Evolutionary conservation across 2,888 invertebrate genomes (phyloP).

Genomic region (Melanotus villosus): DNA sequence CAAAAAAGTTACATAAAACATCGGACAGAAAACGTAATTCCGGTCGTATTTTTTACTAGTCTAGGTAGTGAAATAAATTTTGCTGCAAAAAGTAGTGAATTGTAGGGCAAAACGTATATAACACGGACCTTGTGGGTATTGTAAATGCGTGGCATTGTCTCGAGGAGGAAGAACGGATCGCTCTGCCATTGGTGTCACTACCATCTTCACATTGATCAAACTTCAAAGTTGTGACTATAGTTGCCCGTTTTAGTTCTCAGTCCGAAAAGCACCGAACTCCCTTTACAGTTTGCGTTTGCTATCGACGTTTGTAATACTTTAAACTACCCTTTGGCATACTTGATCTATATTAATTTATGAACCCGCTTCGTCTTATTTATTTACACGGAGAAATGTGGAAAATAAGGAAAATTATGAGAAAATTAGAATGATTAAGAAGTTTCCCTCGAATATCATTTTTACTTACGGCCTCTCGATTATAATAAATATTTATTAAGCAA

Average conservation of each 20-base stretch:
- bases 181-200: constrained; percentile 54
- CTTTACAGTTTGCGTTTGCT: constrained; percentile 27
- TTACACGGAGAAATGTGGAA: constrained; percentile 30
- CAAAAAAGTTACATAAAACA: constrained; percentile 39
- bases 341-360: constrained; percentile 37
- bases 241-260: constrained; percentile 46
- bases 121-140: constrained; percentile 46
- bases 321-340: constrained; percentile 17
- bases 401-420: constrained; percentile 34
- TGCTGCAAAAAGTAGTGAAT: constrained; percentile 40
- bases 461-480: constrained; percentile 43
- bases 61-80: constrained; percentile 42
- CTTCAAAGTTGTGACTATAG: constrained; percentile 54
- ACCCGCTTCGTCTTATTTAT: constrained; percentile 30
- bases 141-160: constrained; percentile 50
- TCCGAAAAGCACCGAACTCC: constrained; percentile 31
- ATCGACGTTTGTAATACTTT: constrained; percentile 39
- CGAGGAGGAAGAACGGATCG: constrained; percentile 49
- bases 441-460: constrained; percentile 44
- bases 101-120: constrained; percentile 43
- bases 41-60: constrained; percentile 40
- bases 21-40: constrained; percentile 35
- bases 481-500: constrained; percentile 46
- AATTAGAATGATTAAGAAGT: constrained; percentile 40
- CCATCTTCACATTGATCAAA: constrained; percentile 58